Percentiles rank a stretch among this genome's conserved stretches.
These are phyloP conservation scores for Polymixis lichenea DNA, from an alignment of 2,888 invertebrate species.

Conservation along the genomic window DNA sequence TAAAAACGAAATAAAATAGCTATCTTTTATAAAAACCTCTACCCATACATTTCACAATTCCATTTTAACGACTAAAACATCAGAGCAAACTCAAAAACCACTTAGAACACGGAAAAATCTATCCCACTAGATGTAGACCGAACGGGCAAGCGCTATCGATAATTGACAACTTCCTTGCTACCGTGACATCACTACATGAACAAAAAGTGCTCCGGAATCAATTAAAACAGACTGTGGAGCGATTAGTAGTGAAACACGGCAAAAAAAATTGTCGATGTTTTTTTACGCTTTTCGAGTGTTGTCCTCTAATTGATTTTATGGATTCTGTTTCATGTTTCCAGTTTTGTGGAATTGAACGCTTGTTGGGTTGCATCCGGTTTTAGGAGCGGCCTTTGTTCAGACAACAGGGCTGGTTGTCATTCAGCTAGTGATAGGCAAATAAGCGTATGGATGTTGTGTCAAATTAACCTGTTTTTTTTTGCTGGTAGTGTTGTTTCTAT, in stretches of 20 bases:
- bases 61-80: constrained; percentile 20
- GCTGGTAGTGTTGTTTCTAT: not conserved
- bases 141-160: constrained; percentile 63
- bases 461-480: not conserved
- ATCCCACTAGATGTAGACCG: constrained; percentile 8
- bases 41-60: constrained; percentile 12
- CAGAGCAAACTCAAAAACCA: constrained; percentile 26
- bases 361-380: constrained; percentile 14
- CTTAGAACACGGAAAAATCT: constrained; percentile 24
- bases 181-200: constrained; percentile 64
- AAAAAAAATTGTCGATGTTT: constrained; percentile 50
- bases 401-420: constrained; percentile 1
- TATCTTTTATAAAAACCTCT: not conserved
- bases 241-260: constrained; percentile 66
- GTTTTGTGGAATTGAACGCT: constrained; percentile 5
- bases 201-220: constrained; percentile 73
- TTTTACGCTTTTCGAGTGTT: constrained; percentile 6
- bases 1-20: not conserved
- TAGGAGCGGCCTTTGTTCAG: constrained; percentile 18
- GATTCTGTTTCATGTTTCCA: constrained; percentile 36
- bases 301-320: constrained; percentile 28
- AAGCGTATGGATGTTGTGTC: not conserved
- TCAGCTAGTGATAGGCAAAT: constrained; percentile 4
- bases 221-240: constrained; percentile 73
- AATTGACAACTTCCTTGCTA: constrained; percentile 68